Percentiles rank a stretch among this genome's conserved stretches.
phyloP scores from a whole-genome alignment of 2,113 vertebrate species.

The Crypturellus undulatus region DNA sequence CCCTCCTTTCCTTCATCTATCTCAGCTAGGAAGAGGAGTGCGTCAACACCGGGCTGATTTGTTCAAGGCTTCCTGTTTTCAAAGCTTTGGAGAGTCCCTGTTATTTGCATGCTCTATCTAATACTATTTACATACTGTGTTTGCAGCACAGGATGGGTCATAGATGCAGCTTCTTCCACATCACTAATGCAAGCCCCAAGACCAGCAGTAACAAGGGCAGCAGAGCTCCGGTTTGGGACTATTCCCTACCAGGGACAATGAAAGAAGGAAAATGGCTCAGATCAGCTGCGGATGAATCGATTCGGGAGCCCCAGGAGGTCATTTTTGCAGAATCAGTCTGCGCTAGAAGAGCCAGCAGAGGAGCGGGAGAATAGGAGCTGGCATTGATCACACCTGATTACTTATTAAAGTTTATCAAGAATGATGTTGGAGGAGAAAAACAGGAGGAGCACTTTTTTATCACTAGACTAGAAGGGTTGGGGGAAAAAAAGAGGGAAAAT shows the following conservation, averaged over 20 bases:
- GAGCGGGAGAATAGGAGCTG: constrained; percentile 7
- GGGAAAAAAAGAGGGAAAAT: background rate
- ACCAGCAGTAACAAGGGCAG: background rate
- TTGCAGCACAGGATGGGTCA: background rate
- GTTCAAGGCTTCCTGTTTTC: background rate
- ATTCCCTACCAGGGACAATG: background rate
- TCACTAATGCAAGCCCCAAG: background rate
- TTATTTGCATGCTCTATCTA: background rate
- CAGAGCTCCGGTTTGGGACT: background rate
- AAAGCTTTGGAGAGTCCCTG: background rate
- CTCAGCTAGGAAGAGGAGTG: background rate
- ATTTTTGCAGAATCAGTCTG: background rate
- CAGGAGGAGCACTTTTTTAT: background rate
- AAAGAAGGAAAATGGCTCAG: constrained; percentile 17
- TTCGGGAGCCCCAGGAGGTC: constrained; percentile 15
- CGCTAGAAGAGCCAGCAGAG: background rate
- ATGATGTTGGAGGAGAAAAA: constrained; percentile 5
- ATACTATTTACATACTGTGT: background rate
- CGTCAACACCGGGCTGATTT: background rate
- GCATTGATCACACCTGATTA: constrained; percentile 54
- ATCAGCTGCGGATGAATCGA: constrained; percentile 50
- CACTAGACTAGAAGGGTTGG: background rate
- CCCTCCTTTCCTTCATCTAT: background rate
- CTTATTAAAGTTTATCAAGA: constrained; percentile 39
- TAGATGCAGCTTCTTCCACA: background rate